Percentiles rank a stretch among this genome's conserved stretches.
phyloP scores from a whole-genome alignment of 2,888 invertebrate species.

The Acronicta leporina region DNA sequence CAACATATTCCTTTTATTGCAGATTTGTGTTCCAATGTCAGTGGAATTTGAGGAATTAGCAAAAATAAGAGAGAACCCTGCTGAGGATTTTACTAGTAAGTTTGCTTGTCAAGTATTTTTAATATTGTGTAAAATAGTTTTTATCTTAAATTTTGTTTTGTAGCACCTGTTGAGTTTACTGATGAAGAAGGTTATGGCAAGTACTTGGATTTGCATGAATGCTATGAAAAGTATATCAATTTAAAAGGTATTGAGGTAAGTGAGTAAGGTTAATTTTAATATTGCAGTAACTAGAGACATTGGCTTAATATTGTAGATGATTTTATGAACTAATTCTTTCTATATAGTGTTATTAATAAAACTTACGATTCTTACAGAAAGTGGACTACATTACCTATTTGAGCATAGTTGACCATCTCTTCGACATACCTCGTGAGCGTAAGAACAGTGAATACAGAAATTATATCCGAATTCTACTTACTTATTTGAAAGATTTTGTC shows the following conservation, averaged over 20 bases:
- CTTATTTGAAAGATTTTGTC: slow-evolving; percentile 95
- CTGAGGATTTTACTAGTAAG: slow-evolving; percentile 93
- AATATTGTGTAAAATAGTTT: background rate
- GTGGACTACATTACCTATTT: slow-evolving; percentile 99
- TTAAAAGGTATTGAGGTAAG: slow-evolving; percentile 97
- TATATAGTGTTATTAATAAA: background rate
- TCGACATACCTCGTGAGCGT: slow-evolving; percentile 97
- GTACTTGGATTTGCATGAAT: slow-evolving; percentile 98
- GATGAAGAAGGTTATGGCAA: slow-evolving; percentile 99
- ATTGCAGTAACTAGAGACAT: no score
- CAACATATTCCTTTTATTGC: slow-evolving; percentile 48
- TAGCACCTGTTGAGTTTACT: slow-evolving; percentile 97
- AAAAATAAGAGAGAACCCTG: slow-evolving; percentile 96
- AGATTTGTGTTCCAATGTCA: slow-evolving; percentile 98
- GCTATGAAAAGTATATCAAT: slow-evolving; percentile 98
- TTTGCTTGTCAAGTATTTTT: slow-evolving; percentile 29
- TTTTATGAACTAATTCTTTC: no score
- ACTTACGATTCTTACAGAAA: slow-evolving; percentile 86
- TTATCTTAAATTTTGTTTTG: background rate
- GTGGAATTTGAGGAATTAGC: slow-evolving; percentile 98
- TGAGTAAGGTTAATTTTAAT: background rate
- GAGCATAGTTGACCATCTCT: slow-evolving; percentile 97
- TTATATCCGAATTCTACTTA: slow-evolving; percentile 95
- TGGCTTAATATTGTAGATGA: no score
- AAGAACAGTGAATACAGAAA: slow-evolving; percentile 96